Percentiles rank a stretch among this genome's conserved stretches.
Evolutionary conservation across 2,113 vertebrate genomes (phyloP).

Genomic region (Chamaetylas fuelleborni): DNA sequence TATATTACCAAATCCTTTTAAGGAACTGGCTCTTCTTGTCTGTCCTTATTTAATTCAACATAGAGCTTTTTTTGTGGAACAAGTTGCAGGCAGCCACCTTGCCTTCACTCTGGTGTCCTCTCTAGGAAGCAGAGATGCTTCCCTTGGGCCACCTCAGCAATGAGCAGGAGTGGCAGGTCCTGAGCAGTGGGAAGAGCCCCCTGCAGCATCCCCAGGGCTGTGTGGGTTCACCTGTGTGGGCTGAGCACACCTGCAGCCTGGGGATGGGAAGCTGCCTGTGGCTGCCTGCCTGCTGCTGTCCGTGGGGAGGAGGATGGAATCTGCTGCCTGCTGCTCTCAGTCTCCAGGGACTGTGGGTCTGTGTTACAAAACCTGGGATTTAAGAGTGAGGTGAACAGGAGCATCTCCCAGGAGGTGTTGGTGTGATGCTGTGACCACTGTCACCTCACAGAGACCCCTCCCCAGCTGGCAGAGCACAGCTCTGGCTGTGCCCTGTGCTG

Average conservation of each 20-base stretch:
- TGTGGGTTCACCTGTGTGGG: rapidly evolving
- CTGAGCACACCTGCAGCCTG: neutral
- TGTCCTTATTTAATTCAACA: neutral
- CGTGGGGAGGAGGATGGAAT: rapidly evolving
- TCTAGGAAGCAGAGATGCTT: neutral
- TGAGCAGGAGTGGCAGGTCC: rapidly evolving
- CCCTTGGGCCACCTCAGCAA: neutral
- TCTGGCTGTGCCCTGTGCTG: neutral
- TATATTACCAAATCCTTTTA: neutral
- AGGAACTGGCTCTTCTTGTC: constrained; percentile 15
- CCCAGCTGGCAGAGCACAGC: neutral
- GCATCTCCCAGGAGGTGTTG: neutral
- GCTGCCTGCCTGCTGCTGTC: neutral
- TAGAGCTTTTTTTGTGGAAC: neutral
- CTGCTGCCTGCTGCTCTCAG: neutral
- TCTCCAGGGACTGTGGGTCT: neutral
- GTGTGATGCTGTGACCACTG: neutral
- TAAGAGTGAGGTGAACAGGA: neutral
- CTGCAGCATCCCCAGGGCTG: neutral
- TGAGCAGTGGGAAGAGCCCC: neutral
- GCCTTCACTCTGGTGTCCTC: neutral
- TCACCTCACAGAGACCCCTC: neutral
- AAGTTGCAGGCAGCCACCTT: neutral
- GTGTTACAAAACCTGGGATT: neutral
- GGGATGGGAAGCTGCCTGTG: neutral